Base-by-base conservation (phyloP, 2,113 vertebrate species). In the Rhegmatorhina hoffmannsi region DNA sequence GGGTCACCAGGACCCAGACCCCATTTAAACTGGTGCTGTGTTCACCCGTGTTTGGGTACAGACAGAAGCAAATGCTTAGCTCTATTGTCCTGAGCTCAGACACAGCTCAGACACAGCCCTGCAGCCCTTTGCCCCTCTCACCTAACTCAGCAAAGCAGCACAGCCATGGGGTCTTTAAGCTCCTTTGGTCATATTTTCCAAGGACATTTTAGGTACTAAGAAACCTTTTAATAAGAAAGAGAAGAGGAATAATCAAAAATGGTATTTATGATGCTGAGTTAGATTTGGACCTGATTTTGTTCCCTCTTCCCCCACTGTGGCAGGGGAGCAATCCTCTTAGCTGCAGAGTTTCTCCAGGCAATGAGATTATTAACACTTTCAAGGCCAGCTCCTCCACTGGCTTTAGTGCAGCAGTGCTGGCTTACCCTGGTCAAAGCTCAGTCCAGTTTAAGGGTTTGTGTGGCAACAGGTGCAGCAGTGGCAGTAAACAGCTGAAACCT, bases 291-390 rank as follows among this genome's bases (percentile, higher is more conserved):
- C 21, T 63, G 44, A 59, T 86, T 90, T 93, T 84, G 25, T 77
- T 88, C 73, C 68, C 1, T 3, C 40, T 88, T 77, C n/a, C 21
- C 25, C 34, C 28, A 25, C 79, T 6, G 3, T 34, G 23, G 23
- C 49, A 79, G 72, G 49, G 49, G 52, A 92, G n/a, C 60, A 84
- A 55, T 94, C 72, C 88, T 92, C 92, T 84, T 84, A 86, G 73
- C 72, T 46, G 73, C 29, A 34, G 60, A 85, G 47, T 86, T 95
- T 88, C n/a, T 52, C 34, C 44, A 28, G 85, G 36, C 76, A 89
- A 12, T 81, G 64, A 75, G 79, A 78, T 93, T 62, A 89, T 94
- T 92, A 89, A 87, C 58, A 14, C 44, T 89, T 94, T n/a, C 2
- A 3, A 56, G 31, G 21, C 28, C 1, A 0, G 17, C 10, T 87